Base-by-base conservation (phyloP, 1,140 invertebrate genomes). In the Pseudomyrmex gracilis region DNA sequence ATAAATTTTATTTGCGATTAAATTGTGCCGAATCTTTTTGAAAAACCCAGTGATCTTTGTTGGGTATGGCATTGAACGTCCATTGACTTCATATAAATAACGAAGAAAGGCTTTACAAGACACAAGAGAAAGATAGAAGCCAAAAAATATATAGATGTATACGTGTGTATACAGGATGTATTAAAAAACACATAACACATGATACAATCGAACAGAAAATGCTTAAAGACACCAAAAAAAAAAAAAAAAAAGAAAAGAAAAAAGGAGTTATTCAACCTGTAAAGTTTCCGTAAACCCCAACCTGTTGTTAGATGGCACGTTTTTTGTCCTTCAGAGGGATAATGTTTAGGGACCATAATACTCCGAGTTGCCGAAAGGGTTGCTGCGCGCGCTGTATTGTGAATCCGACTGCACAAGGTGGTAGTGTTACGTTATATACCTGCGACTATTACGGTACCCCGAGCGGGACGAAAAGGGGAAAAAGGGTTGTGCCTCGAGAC, bases 331-430 rank as follows among this genome's bases (percentile, higher is more conserved):
- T 60, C 66, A 77, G 49, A 55, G 64, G 85, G 64, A 83, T 64
- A 84, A 82, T 88, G 86, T 85, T 91, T 90, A 87, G 89, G 83
- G 85, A 34, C 85, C 85, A 91, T 87, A 91, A 91, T 90, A 71
- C 84, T 58, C 76, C n/a, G 24, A 22, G 34, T 71, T 34, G 34
- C 5, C 61, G 80, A 92, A 93, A 92, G 92, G 92, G 92, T 93
- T 93, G 89, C 88, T n/a, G n/a, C 85, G 88, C 80, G 85, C 83
- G 45, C 74, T 67, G 82, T 57, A 87, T 88, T 86, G 87, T 85
- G 49, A 76, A n/a, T 34, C 60, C 49, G 7, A 20, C 58, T 24
- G 73, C 45, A 85, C 77, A 80, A 87, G 83, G 85, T 89, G 87
- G 55, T 53, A 87, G 71, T 85, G 86, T 90, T 66, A 34, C 53